These are phyloP conservation scores for Lymantria monacha DNA, from an alignment of 2,888 invertebrate genomes.

Conservation along the genomic window DNA sequence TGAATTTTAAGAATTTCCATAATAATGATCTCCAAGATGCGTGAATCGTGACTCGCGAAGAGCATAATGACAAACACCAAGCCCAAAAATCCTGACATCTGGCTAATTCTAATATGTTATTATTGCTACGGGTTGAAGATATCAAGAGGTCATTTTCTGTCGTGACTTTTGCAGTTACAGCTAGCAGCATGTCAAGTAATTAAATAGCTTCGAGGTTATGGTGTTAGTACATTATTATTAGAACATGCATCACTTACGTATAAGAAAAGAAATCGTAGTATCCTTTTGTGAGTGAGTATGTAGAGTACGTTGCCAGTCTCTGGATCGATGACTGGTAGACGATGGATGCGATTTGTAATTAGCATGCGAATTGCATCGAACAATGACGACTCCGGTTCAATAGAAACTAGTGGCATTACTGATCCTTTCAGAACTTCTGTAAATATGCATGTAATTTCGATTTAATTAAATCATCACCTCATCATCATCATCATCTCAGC, in stretches of 20 bases:
- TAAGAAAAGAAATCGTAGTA: constrained; percentile 97
- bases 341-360: constrained; percentile 96
- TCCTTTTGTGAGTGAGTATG: constrained; percentile 98
- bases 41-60: too few relatives aligned
- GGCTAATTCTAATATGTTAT: too few relatives aligned
- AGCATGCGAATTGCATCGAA: constrained; percentile 97
- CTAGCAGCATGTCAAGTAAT: too few relatives aligned
- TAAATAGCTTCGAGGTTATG: neutral
- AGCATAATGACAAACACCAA: too few relatives aligned
- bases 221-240: neutral
- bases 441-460: constrained; percentile 14
- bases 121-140: too few relatives aligned
- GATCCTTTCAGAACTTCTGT: constrained; percentile 93
- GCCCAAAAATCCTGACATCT: too few relatives aligned
- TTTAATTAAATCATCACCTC: too few relatives aligned
- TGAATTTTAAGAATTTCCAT: too few relatives aligned
- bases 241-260: constrained; percentile 89
- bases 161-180: too few relatives aligned
- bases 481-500: too few relatives aligned
- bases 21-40: too few relatives aligned
- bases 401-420: constrained; percentile 93
- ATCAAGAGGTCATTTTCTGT: too few relatives aligned
- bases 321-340: constrained; percentile 98
- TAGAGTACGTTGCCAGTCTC: constrained; percentile 98
- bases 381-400: constrained; percentile 95